Base-by-base conservation (phyloP, 2,888 invertebrate species). In the Pseudococcus jackbeardsleyi region DNA sequence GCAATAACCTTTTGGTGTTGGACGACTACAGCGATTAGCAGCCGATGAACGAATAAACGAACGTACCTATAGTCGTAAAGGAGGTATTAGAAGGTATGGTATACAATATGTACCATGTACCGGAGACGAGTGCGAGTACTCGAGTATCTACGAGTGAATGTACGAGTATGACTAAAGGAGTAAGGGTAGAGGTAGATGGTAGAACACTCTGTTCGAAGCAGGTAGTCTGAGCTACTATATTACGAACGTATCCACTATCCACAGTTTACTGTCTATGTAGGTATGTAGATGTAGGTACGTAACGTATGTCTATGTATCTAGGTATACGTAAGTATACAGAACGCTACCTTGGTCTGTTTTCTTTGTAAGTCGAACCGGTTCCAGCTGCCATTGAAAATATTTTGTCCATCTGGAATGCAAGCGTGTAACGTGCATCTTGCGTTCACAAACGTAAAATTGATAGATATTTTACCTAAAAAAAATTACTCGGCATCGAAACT, bases 321-420 rank as follows among this genome's bases (percentile, higher is more conserved):
- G 19, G 64, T 64, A 19, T 64, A 33, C 12, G 72, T 77, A 77
- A n/a, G n/a, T 17, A 77, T 50, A 50, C 50, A 26, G 68, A 39
- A 77, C 39, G 77, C 77, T 77, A 77, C 77, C 77, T 39, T 77
- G 33, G 77, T 77, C 33, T 39, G 64, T 64, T 77, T 77, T 77
- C 77, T 77, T 77, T 77, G 77, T 77, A 77, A 77, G 77, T 33
- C 77, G 77, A 77, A 77, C 77, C 77, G 77, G 77, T 77, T 77
- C 77, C 33, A 77, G 77, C 77, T 39, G 77, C 77, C 77, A 77
- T 77, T 77, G 77, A 77, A 77, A 77, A 77, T 77, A 77, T 77
- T 77, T 77, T 39, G 77, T 77, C 77, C 39, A 77, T 12, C 77
- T 39, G 77, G 77, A 77, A 77, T 77, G 39, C 77, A 26, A 77